Percentiles rank a stretch among this genome's conserved stretches.
Conservation (phyloP, 1,140 invertebrate species). For the Anadara kagoshimensis region DNA sequence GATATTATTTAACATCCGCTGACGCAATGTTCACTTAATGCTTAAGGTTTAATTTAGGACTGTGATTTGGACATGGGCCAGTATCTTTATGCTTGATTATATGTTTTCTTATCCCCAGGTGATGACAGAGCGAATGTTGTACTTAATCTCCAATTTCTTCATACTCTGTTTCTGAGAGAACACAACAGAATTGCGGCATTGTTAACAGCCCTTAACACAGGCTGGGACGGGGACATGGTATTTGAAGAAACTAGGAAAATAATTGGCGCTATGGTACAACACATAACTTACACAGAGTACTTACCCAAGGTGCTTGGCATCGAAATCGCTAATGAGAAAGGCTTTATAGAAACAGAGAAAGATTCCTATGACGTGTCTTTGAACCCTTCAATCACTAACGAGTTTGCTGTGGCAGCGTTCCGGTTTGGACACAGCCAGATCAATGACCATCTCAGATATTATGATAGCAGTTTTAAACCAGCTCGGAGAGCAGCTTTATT, state of each 20-base stretch:
- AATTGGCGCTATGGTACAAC: slow-evolving; percentile 95
- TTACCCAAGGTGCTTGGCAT: slow-evolving; percentile 86
- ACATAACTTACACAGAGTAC: slow-evolving; percentile 95
- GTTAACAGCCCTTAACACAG: slow-evolving; percentile 86
- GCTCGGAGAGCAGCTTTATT: too few relatives aligned
- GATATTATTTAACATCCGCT: too few relatives aligned
- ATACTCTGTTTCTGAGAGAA: slow-evolving; percentile 95
- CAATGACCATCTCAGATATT: too few relatives aligned
- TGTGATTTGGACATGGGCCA: too few relatives aligned
- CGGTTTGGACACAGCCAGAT: slow-evolving; percentile 68
- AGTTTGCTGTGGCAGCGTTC: slow-evolving; percentile 76
- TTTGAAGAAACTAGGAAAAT: slow-evolving; percentile 91
- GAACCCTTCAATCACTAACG: slow-evolving; percentile 80
- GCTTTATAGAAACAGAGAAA: slow-evolving; percentile 53
- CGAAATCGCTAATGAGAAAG: slow-evolving; percentile 79
- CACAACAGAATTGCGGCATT: slow-evolving; percentile 91
- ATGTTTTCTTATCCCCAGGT: slow-evolving; percentile 32
- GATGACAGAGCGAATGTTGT: slow-evolving; percentile 78
- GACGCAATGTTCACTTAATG: too few relatives aligned
- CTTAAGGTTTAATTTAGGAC: too few relatives aligned
- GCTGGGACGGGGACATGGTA: slow-evolving; percentile 89
- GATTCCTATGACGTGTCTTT: too few relatives aligned
- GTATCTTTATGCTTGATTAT: too few relatives aligned
- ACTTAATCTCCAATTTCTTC: slow-evolving; percentile 89
- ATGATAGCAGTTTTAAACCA: too few relatives aligned